These are phyloP conservation scores for Galerucella pusilla DNA, from an alignment of 2,888 invertebrate genomes.

Conservation along the genomic window DNA sequence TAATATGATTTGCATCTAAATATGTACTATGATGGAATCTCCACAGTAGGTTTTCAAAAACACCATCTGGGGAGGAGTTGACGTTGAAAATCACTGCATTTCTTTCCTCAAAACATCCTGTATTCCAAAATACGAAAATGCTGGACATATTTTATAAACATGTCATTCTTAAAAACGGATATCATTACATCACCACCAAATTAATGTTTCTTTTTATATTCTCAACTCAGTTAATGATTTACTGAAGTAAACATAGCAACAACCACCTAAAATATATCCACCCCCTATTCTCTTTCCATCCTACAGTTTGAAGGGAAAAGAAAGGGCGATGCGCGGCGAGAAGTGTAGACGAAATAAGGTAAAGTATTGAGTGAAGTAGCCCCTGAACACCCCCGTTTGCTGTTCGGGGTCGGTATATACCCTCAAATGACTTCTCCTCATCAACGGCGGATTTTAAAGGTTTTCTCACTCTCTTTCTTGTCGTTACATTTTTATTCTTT, in stretches of 20 bases:
- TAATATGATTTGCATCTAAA: too few relatives aligned
- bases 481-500: not conserved
- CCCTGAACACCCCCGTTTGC: constrained; percentile 45
- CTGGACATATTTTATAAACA: too few relatives aligned
- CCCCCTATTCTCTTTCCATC: not conserved
- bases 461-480: constrained; percentile 27
- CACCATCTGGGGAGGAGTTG: too few relatives aligned
- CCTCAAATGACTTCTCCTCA: constrained; percentile 31
- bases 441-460: constrained; percentile 21
- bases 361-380: constrained; percentile 62
- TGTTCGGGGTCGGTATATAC: constrained; percentile 33
- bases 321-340: constrained; percentile 42
- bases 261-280: not conserved
- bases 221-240: not conserved
- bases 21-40: too few relatives aligned
- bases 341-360: constrained; percentile 57
- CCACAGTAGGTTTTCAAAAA: too few relatives aligned
- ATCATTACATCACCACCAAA: too few relatives aligned
- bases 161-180: too few relatives aligned
- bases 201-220: not conserved
- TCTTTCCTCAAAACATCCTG: too few relatives aligned
- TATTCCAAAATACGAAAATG: too few relatives aligned
- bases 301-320: not conserved
- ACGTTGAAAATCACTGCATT: too few relatives aligned
- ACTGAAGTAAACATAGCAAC: constrained; percentile 6